Conservation (phyloP, 2,797 vertebrate genomes). For the Mus minutoides region DNA sequence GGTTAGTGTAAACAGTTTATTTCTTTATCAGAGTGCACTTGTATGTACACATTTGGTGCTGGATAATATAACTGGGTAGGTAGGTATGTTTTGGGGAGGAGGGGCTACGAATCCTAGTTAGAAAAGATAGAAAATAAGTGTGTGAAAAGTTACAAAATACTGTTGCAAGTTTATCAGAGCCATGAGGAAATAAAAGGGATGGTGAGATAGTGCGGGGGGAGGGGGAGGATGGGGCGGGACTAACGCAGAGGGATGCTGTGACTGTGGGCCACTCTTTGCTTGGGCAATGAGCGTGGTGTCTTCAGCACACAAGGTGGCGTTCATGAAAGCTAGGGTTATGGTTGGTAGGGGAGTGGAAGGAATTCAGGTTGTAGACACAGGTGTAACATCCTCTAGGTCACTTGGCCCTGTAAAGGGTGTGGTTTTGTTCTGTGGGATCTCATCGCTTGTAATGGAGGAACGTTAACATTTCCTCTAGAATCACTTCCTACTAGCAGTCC, state of each 20-base stretch:
- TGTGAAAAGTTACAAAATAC: not conserved
- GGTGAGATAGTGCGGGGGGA: not conserved
- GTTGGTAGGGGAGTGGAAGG: not conserved
- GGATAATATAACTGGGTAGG: not conserved
- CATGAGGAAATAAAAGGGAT: not conserved
- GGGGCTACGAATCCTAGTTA: not conserved
- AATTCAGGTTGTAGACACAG: not conserved
- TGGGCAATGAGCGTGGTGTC: not conserved
- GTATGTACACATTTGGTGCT: not conserved
- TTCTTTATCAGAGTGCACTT: not conserved
- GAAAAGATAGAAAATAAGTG: not conserved
- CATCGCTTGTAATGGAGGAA: not conserved
- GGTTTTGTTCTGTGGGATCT: not conserved
- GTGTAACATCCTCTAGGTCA: not conserved
- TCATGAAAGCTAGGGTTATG: not conserved
- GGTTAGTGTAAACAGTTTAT: not conserved
- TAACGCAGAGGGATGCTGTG: not conserved
- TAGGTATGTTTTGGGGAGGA: not conserved
- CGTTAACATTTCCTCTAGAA: not conserved
- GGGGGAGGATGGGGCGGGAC: not conserved
- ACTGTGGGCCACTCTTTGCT: not conserved
- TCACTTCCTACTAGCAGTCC: conserved; percentile 4
- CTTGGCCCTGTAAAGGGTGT: not conserved
- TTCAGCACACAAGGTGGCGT: not conserved
- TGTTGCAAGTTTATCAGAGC: not conserved